Conservation (phyloP, 1,140 invertebrate genomes). For the Leptinotarsa lineolata region DNA sequence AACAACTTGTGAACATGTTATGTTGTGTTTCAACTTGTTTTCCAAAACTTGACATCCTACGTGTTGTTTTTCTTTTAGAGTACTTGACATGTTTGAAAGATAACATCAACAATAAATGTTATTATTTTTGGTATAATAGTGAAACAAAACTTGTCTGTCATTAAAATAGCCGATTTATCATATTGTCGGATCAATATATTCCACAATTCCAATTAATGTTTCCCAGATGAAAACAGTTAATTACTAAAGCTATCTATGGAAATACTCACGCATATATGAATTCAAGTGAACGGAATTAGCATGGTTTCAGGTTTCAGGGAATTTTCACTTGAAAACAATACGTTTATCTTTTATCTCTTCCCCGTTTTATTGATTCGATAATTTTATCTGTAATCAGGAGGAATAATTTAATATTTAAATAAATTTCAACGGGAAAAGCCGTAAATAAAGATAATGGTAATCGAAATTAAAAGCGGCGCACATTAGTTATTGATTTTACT, state of each 20-base stretch:
- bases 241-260: slow-evolving; percentile 13
- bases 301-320: slow-evolving; percentile 1
- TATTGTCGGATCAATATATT: not conserved
- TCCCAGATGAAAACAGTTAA: not conserved
- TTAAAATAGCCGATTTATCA: no score
- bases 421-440: slow-evolving; percentile 38
- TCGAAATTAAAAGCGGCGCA: slow-evolving; percentile 38
- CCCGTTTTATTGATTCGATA: slow-evolving; percentile 40
- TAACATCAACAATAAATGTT: no score
- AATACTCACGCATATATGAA: slow-evolving; percentile 12
- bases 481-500: slow-evolving; percentile 49
- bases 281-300: not conserved
- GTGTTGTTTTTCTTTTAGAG: no score
- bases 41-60: no score
- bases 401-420: slow-evolving; percentile 44
- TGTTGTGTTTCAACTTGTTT: no score
- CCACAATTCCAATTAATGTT: slow-evolving; percentile 1
- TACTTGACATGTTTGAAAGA: no score
- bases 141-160: no score
- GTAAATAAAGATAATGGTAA: slow-evolving; percentile 45
- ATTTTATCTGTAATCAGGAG: slow-evolving; percentile 42
- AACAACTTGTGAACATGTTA: no score
- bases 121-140: no score
- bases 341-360: slow-evolving; percentile 38
- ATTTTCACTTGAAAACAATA: slow-evolving; percentile 28